Base-by-base conservation (phyloP, 2,888 invertebrate genomes). In the Eupeodes latifasciatus region DNA sequence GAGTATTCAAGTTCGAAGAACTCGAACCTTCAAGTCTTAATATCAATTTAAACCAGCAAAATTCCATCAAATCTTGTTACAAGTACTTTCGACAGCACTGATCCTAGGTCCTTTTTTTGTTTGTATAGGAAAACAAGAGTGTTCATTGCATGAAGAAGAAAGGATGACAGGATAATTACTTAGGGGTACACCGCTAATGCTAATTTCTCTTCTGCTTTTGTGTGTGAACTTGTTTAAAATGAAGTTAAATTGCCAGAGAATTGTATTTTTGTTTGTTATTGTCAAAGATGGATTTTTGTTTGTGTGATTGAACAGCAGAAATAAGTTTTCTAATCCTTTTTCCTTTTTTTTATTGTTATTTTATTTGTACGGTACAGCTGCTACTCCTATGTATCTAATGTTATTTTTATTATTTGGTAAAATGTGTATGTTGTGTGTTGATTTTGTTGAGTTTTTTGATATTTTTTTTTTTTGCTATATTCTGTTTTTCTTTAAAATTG, bases 131-230 rank as follows among this genome's bases (percentile, higher is more conserved):
- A 59, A 34, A 62, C 1, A 49, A 61, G 47, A 53, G 66, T 61
- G 59, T 49, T 12, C 51, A 14, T 49, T 66, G 66, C 78, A 75
- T 82, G 62, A 62, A 61, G 82, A 81, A 76, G 76, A 83, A 51
- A 44, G 71, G 76, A 79, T 81, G 88, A 78, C 88, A 88, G 84
- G 85, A 88, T 88, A 85, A 88, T 88, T 88, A 88, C 88, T 88
- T 75, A 81, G 78, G 84, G 88, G 85, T 81, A 81, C 69, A 88
- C 84, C 88, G 78, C 88, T 88, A 88, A 88, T 85, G 84, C 85
- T 85, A 85, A 88, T 88, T 84, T 88, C 69, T 49, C 59, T 81
- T 44, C 57, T 40, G 9, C 40, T 27, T 2, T 72, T 78, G 64
- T 81, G 74, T 81, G 81, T 78, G 78, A 85, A 81, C 85, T 80